Evolutionary conservation across 1,140 invertebrate species (phyloP), one percentile per base, ranked within the genome.

Genomic region (Coptotermes formosanus): DNA sequence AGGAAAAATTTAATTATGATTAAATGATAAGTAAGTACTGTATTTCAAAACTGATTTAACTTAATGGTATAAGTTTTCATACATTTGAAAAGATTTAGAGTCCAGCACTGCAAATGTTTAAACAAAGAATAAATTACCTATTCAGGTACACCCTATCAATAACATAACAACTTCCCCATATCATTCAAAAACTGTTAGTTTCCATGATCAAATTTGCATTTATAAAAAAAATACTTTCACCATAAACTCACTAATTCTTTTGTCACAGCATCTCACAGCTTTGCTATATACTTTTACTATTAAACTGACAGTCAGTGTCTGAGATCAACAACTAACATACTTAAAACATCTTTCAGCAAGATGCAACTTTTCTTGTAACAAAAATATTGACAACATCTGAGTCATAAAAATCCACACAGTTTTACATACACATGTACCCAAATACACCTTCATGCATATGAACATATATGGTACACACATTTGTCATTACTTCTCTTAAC

Each of bases 361-460:
- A 64, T 64, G 19, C 59, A 64, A 8, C 19, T 64, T 30, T n/a
- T 75, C 64, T 75, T 75, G 2, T 25, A 75, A 8, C 30, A n/a
- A 75, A 75, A 75, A 75, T 75, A 75, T 75, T 75, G 25, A 75
- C 64, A 25, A 75, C n/a, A 75, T 75, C n/a, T 75, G 64, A 75
- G 64, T 75, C 64, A 75, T 75, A 75, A 75, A 75, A 30, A 75
- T 75, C 64, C 64, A 75, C 64, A 55, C 52, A 55, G 1, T 75
- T 30, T 75, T n/a, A 75, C 64, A 75, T 25, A 75, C 16, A 75
- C n/a, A n/a, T 21, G 25, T 7, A 75, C 64, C 9, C 64, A 75
- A 6, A 75, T 25, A 30, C 19, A 75, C 2, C 3, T 9, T 8
- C 64, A 30, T 75, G 9, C 19, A 48, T 48, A 11, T 48, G 19